Evolutionary conservation across 2,113 vertebrate genomes (phyloP).

Genomic region (Lycaon pictus): DNA sequence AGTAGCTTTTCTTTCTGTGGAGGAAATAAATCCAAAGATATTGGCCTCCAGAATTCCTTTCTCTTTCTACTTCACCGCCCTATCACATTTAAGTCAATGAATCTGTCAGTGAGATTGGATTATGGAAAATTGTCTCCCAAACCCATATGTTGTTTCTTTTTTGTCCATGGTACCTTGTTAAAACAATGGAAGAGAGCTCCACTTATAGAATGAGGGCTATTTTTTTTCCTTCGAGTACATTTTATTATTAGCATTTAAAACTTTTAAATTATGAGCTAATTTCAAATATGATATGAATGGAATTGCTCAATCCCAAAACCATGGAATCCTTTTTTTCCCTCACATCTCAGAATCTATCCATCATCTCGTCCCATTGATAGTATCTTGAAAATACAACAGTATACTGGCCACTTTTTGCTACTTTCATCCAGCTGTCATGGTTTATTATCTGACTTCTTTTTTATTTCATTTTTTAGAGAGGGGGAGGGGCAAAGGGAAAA

Average conservation of each 20-base stretch:
- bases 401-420: not conserved
- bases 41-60: not conserved
- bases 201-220: accelerated
- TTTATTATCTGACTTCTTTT: not conserved
- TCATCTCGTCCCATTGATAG: not conserved
- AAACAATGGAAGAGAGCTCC: not conserved
- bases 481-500: not conserved
- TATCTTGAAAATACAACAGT: not conserved
- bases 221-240: not conserved
- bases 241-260: not conserved
- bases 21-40: not conserved
- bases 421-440: not conserved
- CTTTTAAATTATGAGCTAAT: not conserved
- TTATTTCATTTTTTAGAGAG: not conserved
- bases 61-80: not conserved
- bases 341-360: not conserved
- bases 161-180: not conserved
- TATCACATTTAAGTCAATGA: not conserved
- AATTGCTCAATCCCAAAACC: not conserved
- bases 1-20: not conserved
- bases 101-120: not conserved
- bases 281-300: not conserved
- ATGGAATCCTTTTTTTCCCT: not conserved
- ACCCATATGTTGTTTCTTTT: not conserved
- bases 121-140: not conserved